These are phyloP conservation scores for Leptinotarsa undecemlineata DNA, from an alignment of 1,140 invertebrate species.

Conservation along the genomic window DNA sequence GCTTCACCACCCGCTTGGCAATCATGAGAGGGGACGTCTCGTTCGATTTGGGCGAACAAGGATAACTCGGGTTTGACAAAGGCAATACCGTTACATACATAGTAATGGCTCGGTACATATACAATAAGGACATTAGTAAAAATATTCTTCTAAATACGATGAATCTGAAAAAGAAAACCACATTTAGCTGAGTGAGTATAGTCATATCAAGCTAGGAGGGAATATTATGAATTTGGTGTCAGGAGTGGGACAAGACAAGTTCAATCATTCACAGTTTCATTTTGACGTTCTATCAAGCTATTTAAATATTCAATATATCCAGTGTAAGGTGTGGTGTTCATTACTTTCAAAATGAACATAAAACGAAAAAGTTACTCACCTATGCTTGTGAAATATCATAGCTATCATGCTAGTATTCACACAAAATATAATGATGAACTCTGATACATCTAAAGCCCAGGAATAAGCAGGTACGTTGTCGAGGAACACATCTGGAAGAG, in stretches of 20 bases:
- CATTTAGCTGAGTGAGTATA: neutral
- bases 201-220: neutral
- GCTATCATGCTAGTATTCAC: slow-evolving; percentile 73
- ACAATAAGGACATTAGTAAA: slow-evolving; percentile 79
- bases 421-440: slow-evolving; percentile 82
- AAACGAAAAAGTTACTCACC: slow-evolving; percentile 57
- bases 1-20: slow-evolving; percentile 70
- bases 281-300: no score
- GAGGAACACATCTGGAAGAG: slow-evolving; percentile 80
- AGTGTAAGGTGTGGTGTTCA: no score
- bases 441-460: slow-evolving; percentile 82
- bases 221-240: no score
- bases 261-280: neutral
- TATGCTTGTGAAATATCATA: slow-evolving; percentile 82
- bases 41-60: slow-evolving; percentile 82
- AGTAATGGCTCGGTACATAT: slow-evolving; percentile 84
- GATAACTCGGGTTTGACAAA: slow-evolving; percentile 78
- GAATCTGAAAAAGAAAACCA: slow-evolving; percentile 63
- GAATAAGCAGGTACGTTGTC: slow-evolving; percentile 72
- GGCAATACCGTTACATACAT: slow-evolving; percentile 90
- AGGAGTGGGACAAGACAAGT: neutral
- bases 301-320: no score
- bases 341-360: neutral
- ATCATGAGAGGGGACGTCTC: slow-evolving; percentile 65
- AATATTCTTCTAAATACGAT: slow-evolving; percentile 83